Conservation (phyloP, 23 tunicate genomes). For the Halocynthia aurantium region DNA sequence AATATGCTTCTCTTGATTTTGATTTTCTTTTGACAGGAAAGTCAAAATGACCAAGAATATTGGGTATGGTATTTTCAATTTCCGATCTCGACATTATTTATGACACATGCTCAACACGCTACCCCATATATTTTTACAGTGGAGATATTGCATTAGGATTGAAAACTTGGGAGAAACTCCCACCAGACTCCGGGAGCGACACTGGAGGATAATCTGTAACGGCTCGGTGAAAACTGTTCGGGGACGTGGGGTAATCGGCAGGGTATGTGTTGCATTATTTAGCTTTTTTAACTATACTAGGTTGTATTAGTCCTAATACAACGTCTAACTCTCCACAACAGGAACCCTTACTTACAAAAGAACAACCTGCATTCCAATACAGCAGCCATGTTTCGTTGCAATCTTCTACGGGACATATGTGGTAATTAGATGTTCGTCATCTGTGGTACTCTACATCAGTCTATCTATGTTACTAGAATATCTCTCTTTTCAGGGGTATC, state of each 20-base stretch:
- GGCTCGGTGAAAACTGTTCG: conserved; percentile 84
- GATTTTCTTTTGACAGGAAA: conserved; percentile 6
- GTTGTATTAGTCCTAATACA: background rate
- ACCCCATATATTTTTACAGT: background rate
- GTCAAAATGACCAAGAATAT: conserved; percentile 19
- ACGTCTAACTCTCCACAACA: background rate
- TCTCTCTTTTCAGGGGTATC: conserved; percentile 39
- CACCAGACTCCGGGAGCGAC: conserved; percentile 59
- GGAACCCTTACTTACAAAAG: conserved; percentile 66
- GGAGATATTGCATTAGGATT: conserved; percentile 60
- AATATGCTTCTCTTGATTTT: background rate
- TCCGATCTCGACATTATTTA: background rate
- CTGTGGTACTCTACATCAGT: background rate
- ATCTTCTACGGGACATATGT: conserved; percentile 73
- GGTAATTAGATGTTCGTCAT: conserved; percentile 24
- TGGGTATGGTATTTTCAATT: conserved; percentile 9
- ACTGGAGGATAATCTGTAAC: conserved; percentile 87
- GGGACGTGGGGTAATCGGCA: conserved; percentile 86
- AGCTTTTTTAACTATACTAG: background rate
- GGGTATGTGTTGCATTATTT: conserved; percentile 21
- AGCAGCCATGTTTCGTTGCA: conserved; percentile 74
- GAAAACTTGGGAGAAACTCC: conserved; percentile 64
- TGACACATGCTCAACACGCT: background rate
- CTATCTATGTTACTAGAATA: background rate
- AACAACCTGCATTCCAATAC: conserved; percentile 81